Percentiles rank a stretch among this genome's conserved stretches.
Evolutionary conservation across 2,888 invertebrate species (phyloP).

Genomic region (Heliconius ethilla): DNA sequence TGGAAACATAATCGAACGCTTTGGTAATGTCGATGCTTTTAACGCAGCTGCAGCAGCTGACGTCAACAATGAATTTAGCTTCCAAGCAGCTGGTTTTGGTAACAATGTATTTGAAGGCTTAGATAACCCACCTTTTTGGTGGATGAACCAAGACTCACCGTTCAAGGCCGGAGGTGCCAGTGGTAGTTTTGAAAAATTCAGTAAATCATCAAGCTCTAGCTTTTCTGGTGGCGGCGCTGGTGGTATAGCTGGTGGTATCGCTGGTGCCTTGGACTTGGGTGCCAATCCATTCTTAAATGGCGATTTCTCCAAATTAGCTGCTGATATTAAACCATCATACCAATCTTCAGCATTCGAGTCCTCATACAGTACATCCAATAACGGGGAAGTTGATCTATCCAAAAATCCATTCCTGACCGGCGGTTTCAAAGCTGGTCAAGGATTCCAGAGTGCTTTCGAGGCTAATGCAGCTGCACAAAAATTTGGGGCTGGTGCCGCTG

Average conservation of each 20-base stretch:
- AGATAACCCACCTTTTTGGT: constrained; percentile 80
- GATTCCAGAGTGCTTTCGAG: constrained; percentile 48
- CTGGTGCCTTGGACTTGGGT: constrained; percentile 41
- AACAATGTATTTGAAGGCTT: constrained; percentile 61
- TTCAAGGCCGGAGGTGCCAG: constrained; percentile 70
- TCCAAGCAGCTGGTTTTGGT: constrained; percentile 63
- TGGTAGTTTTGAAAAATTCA: constrained; percentile 65
- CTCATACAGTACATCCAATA: constrained; percentile 58
- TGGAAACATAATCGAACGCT: constrained; percentile 68
- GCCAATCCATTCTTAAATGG: constrained; percentile 61
- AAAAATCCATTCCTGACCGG: constrained; percentile 67
- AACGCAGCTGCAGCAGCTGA: constrained; percentile 63
- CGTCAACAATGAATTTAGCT: constrained; percentile 63
- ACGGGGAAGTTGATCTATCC: constrained; percentile 61
- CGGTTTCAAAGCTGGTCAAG: constrained; percentile 49
- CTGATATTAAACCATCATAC: constrained; percentile 43
- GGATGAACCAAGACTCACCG: constrained; percentile 83
- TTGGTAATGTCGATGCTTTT: constrained; percentile 70
- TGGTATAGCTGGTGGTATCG: constrained; percentile 49
- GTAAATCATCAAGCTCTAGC: constrained; percentile 63
- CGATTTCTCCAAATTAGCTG: constrained; percentile 51
- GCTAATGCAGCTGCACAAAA: constrained; percentile 43
- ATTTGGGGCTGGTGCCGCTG: constrained; percentile 41
- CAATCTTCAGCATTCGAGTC: constrained; percentile 60
- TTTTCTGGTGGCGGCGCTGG: constrained; percentile 53